Evolutionary conservation across 2,113 vertebrate species (phyloP), one percentile per base, ranked within the genome.

Genomic region (Hiodon alosoides): DNA sequence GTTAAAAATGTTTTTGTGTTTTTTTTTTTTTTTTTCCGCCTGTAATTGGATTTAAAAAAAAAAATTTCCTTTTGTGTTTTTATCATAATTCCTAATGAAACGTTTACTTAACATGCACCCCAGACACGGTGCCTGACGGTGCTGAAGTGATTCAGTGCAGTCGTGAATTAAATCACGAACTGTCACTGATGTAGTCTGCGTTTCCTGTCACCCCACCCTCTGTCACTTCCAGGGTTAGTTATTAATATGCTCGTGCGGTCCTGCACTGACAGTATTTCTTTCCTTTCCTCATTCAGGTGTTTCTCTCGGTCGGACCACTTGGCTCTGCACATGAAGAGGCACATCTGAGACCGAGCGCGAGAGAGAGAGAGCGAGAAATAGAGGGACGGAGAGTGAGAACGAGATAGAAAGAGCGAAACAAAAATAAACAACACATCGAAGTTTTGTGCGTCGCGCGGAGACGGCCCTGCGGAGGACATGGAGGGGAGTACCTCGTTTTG

Each of bases 221-320:
- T 31, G 17, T 47, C 54, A 53, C 13, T 57, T 53, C 58, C 70
- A 13, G 48, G 11, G 11, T 50, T 48, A n/a, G 31, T 59, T 71
- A 14, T n/a, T 7, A 10, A n/a, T 47, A 64, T 60, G 31, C 70
- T 71, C 13, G 14, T 59, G 51, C 72, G 3, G 69, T 52, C 52
- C 50, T 69, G 9, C 62, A 47, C 31, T 76, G 47, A 64, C 57
- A 60, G 31, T 57, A 52, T 77, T n/a, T 7, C 53, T 84, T 76
- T 52, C 76, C 88, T 81, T 73, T 70, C 86, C 7, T 69, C 76
- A 86, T 86, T 77, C 88, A 98, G 96, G 90, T 98, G 96, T 94
- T 98, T 98, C 89, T 98, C 96, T 83, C 93, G 95, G 84, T 98
- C 96, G 72, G 96, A 98, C 86, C 96, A 98, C 90, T 94, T 98